Evolutionary conservation across 2,888 invertebrate species (phyloP).

Genomic region (Melieria picta): DNA sequence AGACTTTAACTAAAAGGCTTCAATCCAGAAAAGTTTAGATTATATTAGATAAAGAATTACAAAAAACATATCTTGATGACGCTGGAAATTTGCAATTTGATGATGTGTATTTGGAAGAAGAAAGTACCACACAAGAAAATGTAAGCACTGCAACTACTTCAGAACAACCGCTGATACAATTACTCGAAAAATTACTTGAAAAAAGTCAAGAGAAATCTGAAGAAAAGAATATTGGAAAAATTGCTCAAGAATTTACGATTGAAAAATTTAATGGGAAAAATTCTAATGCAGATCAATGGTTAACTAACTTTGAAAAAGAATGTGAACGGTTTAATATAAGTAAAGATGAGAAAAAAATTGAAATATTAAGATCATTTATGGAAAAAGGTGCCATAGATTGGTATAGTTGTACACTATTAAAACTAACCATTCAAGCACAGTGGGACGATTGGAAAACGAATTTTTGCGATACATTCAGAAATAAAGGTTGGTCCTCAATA

Average conservation of each 20-base stretch:
- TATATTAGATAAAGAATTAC: conserved; percentile 20
- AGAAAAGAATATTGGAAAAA: conserved; percentile 21
- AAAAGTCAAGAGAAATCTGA: conserved; percentile 21
- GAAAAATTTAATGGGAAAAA: conserved; percentile 24
- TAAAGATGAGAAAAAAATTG: conserved; percentile 30
- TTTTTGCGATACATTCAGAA: conserved; percentile 48
- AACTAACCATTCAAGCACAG: conserved; percentile 41
- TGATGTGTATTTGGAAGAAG: conserved; percentile 20
- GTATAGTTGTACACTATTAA: conserved; percentile 45
- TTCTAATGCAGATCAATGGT: conserved; percentile 34
- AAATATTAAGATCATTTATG: conserved; percentile 42
- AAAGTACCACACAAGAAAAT: conserved; percentile 1
- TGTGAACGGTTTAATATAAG: conserved; percentile 31
- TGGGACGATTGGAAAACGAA: conserved; percentile 43
- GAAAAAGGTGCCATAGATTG: conserved; percentile 43
- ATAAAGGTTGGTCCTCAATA: conserved; percentile 47
- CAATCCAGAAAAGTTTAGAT: conserved; percentile 27
- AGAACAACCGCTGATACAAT: conserved; percentile 17
- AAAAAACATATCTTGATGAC: conserved; percentile 26
- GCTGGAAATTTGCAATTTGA: conserved; percentile 23
- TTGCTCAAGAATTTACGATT: conserved; percentile 30
- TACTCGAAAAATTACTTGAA: conserved; percentile 20
- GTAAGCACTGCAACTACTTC: conserved; percentile 21
- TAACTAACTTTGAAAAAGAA: conserved; percentile 36
- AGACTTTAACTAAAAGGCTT: conserved; percentile 33